Percentiles rank a stretch among this genome's conserved stretches.
Evolutionary conservation across 2,113 vertebrate species (phyloP).

Genomic region (Pseudolaguvia tuberculata): DNA sequence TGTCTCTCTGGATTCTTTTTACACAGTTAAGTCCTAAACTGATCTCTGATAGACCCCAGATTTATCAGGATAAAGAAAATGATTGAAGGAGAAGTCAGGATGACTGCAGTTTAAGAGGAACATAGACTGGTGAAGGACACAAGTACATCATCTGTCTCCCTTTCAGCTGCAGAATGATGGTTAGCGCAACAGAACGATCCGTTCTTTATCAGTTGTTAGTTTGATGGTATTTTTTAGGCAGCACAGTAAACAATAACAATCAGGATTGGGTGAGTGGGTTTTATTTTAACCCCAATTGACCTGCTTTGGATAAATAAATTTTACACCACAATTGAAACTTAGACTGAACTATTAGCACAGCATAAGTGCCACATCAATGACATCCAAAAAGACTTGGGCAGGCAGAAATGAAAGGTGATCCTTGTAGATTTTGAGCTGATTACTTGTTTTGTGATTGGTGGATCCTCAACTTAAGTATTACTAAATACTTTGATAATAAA

Average conservation of each 20-base stretch:
- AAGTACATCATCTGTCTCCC: constrained; percentile 20
- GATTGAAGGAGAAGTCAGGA: not conserved
- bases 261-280: constrained; percentile 11
- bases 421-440: too few species aligned
- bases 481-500: too few species aligned
- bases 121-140: not conserved
- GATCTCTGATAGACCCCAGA: constrained; percentile 32
- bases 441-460: too few species aligned
- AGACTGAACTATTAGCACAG: not conserved
- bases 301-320: not conserved
- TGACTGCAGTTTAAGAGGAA: not conserved
- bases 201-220: not conserved
- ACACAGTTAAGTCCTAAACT: constrained; percentile 50
- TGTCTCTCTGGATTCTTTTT: constrained; percentile 53
- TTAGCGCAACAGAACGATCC: not conserved
- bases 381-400: not conserved
- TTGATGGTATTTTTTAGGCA: not conserved
- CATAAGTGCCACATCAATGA: not conserved
- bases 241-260: constrained; percentile 6
- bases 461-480: too few species aligned
- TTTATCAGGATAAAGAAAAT: constrained; percentile 34
- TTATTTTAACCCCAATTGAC: not conserved
- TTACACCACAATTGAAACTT: not conserved
- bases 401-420: not conserved
- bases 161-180: constrained; percentile 27